Evolutionary conservation across 2,797 vertebrate species (phyloP), one percentile per base, ranked within the genome.

Genomic region (Poeciliopsis infans): DNA sequence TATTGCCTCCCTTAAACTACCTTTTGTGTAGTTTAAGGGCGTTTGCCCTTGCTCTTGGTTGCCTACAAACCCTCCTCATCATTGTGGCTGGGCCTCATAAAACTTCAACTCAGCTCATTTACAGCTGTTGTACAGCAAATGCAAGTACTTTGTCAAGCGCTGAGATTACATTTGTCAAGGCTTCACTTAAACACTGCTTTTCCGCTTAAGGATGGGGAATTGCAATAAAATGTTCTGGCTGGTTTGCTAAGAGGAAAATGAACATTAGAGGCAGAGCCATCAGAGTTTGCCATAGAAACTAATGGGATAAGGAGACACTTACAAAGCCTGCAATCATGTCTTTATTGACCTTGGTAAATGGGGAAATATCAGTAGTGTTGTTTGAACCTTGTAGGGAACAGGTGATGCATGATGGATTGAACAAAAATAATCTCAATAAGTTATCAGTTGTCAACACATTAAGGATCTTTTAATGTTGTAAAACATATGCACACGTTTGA

Each of bases 301-400:
- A 88, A 90, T 85, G 78, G 91, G 81, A 80, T 79, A 1, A 33
- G 4, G 45, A 87, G 87, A 90, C 85, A 64, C 86, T 91, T 89
- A 81, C 85, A 89, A 92, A 92, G 85, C 83, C 83, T 82, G 81
- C 89, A 93, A 90, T 93, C 91, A 92, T 77, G 74, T 76, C 73
- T 83, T 83, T 88, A 88, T 88, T 91, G 86, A 92, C 92, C 87
- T 87, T 79, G 69, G 81, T 87, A 71, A 82, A 91, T 78, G 81
- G 79, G 74, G 76, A 68, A 75, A 87, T 87, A 85, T 87, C 77
- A 57, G 80, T 86, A 82, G 79, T 88, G 79, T 83, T 43, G 45
- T 84, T 82, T 82, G 25, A 13, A 70, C 75, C 71, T 51, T 15
- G 2, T 12, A 18, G 45, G 57, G 77, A 57, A 70, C 61, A 64